Conservation (phyloP, 2,797 vertebrate species). For the Kryptolebias ocellatus region DNA sequence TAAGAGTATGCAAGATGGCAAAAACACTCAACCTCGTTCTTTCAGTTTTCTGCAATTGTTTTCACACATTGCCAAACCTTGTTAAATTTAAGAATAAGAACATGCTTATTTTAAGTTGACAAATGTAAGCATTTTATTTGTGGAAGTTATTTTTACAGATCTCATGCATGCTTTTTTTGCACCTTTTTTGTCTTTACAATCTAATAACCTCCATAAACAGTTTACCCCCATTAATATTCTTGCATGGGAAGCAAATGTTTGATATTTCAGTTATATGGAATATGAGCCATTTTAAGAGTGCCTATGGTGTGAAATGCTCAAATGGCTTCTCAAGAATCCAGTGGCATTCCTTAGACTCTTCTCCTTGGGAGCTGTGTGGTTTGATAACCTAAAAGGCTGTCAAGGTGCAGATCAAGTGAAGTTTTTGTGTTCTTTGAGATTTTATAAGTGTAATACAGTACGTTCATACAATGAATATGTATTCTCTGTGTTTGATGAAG, state of each 20-base stretch:
- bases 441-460: constrained; percentile 17
- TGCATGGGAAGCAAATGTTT: constrained; percentile 16
- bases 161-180: too few relatives aligned
- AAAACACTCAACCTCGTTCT: too few relatives aligned
- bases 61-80: too few relatives aligned
- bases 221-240: background rate
- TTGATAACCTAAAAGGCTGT: constrained; percentile 21
- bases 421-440: constrained; percentile 13
- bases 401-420: background rate
- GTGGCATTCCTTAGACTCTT: constrained; percentile 52
- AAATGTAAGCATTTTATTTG: too few relatives aligned
- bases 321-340: constrained; percentile 52
- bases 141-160: too few relatives aligned
- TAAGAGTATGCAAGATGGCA: too few relatives aligned
- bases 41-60: too few relatives aligned
- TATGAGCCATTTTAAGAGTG: constrained; percentile 8
- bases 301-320: background rate
- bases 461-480: constrained; percentile 17
- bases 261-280: constrained; percentile 31
- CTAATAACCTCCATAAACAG: background rate
- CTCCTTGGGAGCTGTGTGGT: constrained; percentile 8
- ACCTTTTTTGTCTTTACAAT: too few relatives aligned
- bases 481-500: constrained; percentile 21
- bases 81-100: too few relatives aligned
- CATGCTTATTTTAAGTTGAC: too few relatives aligned